Evolutionary conservation across 2,113 vertebrate genomes (phyloP), one percentile per base, ranked within the genome.

Genomic region (Lepus americanus): DNA sequence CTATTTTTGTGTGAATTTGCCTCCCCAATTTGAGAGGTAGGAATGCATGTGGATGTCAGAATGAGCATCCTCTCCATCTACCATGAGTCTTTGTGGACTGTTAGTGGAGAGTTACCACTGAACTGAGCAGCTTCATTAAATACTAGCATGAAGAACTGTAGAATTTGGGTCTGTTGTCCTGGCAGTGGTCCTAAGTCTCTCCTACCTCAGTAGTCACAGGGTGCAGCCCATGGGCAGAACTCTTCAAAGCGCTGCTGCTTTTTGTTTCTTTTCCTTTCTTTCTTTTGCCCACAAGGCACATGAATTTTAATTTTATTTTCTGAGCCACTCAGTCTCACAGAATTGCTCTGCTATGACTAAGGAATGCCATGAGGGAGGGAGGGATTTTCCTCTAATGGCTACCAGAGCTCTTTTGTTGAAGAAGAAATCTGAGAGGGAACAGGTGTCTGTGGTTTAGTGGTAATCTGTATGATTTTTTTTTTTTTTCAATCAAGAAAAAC

Each of bases 1-100:
- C 66, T 83, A 4, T 81, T 82, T 87, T 61, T 93, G 23, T 91
- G 63, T 95, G 72, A 11, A 11, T 90, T 80, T 94, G 39, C 72
- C 19, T 93, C 22, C 33, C 61, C 63, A 9, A 83, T 14, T 49
- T 87, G 85, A 39, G 59, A 80, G n/a, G 4, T 63, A 33, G 87
- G 6, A 7, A 33, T 89, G 19, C 9, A 29, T 87, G 5, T 86
- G 16, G 9, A 1, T 77, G 17, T 76, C 78, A 84, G 39, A 90
- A 6, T 72, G 78, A 69, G 49, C 0, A 20, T 77, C 36, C 9
- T 83, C 6, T 79, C 39, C 9, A 29, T 31, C 53, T 76, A 36
- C 33, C 44, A 13, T 88, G 64, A 93, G 55, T 80, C 55, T 76
- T 49, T 64, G 14, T 90, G 72, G 64, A 55, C 39, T 87, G 39